A percentile compares a stretch with the other conserved stretches of the same genome.
phyloP scores from a whole-genome alignment of 2,113 vertebrate species.

The Ctenodactylus gundi region DNA sequence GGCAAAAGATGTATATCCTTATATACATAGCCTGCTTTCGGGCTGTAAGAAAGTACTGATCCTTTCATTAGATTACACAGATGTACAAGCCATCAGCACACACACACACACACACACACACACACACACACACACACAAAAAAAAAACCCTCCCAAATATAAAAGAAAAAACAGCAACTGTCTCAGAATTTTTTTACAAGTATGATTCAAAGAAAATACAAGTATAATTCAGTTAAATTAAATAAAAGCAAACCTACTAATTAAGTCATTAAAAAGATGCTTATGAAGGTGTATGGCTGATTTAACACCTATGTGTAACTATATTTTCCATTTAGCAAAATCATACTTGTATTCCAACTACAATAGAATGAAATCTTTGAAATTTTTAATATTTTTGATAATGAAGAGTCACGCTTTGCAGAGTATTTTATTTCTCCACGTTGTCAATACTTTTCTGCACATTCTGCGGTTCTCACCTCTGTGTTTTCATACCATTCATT shows the following conservation, averaged over 20 bases:
- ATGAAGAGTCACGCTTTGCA: constrained; percentile 56
- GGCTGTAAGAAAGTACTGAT: constrained; percentile 65
- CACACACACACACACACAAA: too few relatives aligned
- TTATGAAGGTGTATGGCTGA: constrained; percentile 65
- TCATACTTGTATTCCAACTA: constrained; percentile 72
- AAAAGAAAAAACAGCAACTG: constrained; percentile 67
- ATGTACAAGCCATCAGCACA: constrained; percentile 19
- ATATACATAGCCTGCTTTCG: constrained; percentile 69
- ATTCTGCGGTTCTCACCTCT: constrained; percentile 20
- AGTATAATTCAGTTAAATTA: constrained; percentile 65
- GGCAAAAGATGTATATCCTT: neutral
- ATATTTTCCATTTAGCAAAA: constrained; percentile 67
- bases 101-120: too few relatives aligned
- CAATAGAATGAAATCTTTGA: constrained; percentile 73
- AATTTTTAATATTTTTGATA: constrained; percentile 56
- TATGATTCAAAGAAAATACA: constrained; percentile 69
- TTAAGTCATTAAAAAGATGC: constrained; percentile 75
- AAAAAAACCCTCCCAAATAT: neutral
- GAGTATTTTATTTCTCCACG: neutral
- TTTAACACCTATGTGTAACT: constrained; percentile 72
- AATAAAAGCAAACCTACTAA: constrained; percentile 76
- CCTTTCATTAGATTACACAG: constrained; percentile 53
- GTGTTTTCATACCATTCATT: neutral
- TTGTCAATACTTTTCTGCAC: constrained; percentile 54
- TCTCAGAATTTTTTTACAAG: constrained; percentile 73